phyloP scores from a whole-genome alignment of 2,113 vertebrate genomes.

The Mormyrus iriodes region DNA sequence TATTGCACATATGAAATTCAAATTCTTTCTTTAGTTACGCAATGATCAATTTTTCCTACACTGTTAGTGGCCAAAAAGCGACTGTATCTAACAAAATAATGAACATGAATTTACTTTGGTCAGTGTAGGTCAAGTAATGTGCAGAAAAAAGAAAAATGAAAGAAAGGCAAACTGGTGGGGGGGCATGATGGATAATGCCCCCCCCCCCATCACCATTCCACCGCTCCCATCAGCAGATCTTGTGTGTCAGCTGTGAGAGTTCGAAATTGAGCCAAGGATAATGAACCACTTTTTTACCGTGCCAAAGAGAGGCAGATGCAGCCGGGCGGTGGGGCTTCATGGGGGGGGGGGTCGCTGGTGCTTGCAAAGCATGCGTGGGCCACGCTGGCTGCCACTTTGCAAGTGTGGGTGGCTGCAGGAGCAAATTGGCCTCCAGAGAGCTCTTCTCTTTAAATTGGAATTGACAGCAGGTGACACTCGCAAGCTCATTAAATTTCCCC shows the following conservation, averaged over 20 bases:
- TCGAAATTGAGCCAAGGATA: conserved; percentile 18
- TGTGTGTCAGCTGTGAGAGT: not conserved
- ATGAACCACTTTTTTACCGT: conserved; percentile 1
- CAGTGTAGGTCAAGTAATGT: not conserved
- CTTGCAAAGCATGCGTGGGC: conserved; percentile 22
- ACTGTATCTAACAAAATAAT: not conserved
- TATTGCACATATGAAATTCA: not conserved
- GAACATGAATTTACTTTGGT: not conserved
- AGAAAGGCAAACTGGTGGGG: not conserved
- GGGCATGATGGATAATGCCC: no score
- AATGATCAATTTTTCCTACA: not conserved
- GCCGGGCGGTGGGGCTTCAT: not conserved
- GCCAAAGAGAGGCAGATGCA: not conserved
- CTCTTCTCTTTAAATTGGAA: conserved; percentile 36
- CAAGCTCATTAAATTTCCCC: conserved; percentile 36
- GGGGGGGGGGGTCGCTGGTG: not conserved
- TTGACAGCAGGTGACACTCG: conserved; percentile 42
- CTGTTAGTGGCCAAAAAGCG: not conserved
- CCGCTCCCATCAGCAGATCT: not conserved
- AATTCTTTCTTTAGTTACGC: not conserved
- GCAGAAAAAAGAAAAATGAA: not conserved
- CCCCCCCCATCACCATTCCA: not conserved
- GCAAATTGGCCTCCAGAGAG: conserved; percentile 37
- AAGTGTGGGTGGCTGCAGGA: conserved; percentile 14
- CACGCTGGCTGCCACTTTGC: conserved; percentile 14